phyloP scores from a whole-genome alignment of 2,888 invertebrate species.

The Dinocampus coccinellae region DNA sequence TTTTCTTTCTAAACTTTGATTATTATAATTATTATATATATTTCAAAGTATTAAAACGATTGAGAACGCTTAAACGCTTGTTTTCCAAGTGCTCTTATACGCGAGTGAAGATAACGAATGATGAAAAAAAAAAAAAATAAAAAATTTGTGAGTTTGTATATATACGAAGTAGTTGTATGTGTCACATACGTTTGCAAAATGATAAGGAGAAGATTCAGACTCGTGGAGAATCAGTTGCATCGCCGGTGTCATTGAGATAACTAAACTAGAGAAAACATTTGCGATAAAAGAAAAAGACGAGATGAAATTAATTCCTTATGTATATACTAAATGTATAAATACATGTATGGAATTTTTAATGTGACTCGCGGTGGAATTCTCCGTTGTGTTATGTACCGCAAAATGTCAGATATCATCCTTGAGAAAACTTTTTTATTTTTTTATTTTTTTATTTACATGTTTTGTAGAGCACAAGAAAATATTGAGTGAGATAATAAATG shows the following conservation, averaged over 20 bases:
- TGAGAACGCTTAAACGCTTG: conserved; percentile 19
- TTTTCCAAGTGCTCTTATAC: conserved; percentile 16
- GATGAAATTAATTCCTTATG: conserved; percentile 1
- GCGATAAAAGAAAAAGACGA: neutral
- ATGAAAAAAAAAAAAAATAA: neutral
- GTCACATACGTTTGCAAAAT: neutral
- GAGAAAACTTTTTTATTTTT: conserved; percentile 4
- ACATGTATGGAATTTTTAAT: no score
- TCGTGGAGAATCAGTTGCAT: conserved; percentile 21
- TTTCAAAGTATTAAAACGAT: conserved; percentile 4
- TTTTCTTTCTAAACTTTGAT: neutral
- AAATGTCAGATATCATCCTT: conserved; percentile 9
- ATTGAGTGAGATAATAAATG: neutral
- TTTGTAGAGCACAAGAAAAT: neutral
- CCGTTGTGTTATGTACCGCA: neutral
- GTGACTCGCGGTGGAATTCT: no score
- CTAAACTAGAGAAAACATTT: neutral
- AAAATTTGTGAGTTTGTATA: neutral
- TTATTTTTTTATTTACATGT: no score
- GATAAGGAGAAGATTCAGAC: conserved; percentile 5
- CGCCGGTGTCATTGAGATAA: conserved; percentile 9
- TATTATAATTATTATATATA: neutral
- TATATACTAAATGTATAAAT: neutral
- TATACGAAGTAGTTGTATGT: neutral
- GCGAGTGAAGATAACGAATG: neutral